Base-by-base conservation (phyloP, 2,888 invertebrate genomes). In the Steinernema hermaphroditum region DNA sequence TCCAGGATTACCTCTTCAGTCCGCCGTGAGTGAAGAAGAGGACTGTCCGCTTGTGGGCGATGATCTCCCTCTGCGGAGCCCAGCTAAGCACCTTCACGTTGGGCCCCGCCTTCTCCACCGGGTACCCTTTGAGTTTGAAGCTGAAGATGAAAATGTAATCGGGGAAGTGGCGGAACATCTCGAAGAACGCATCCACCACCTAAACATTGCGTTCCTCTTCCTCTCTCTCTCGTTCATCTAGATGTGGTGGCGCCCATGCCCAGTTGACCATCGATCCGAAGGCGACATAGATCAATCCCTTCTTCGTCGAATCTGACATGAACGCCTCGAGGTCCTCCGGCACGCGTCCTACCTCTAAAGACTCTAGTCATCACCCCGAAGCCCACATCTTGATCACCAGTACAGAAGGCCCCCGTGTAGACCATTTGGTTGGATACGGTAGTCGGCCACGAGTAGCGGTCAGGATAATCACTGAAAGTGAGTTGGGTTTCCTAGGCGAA, bases 61-160 rank as follows among this genome's bases (percentile, higher is more conserved):
- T 74, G 41, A 81, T 74, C 57, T 80, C 81, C 44, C 78, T 78
- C 72, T 81, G 81, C 0, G 81, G 81, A 0, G 80, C 80, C 81
- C 81, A 81, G 22, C 75, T 75, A 14, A 74, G 68, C 1, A 78
- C 19, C 34, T 73, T 74, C 2, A 81, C 68, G 71, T 80, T 77
- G 1, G 68, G 49, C 12, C 72, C 69, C 37, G 27, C 27, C 0
- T 68, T 27, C 22, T 54, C 54, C 8, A 24, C 12, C 19, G 24
- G 24, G n/a, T 54, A 54, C 8, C 54, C 54, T 8, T 8, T 12
- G 24, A 54, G 22, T 27, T 73, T 76, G 50, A 78, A 78, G 70
- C 77, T 77, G 80, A 80, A 81, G n/a, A 81, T 80, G 29, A 81
- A 72, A 16, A 80, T 73, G 70, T 81, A 81, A 54, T 81, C 77